A percentile compares a stretch with the other conserved stretches of the same genome.
These are phyloP conservation scores for Acheta domesticus DNA, from an alignment of 2,888 invertebrate genomes.

Conservation along the genomic window DNA sequence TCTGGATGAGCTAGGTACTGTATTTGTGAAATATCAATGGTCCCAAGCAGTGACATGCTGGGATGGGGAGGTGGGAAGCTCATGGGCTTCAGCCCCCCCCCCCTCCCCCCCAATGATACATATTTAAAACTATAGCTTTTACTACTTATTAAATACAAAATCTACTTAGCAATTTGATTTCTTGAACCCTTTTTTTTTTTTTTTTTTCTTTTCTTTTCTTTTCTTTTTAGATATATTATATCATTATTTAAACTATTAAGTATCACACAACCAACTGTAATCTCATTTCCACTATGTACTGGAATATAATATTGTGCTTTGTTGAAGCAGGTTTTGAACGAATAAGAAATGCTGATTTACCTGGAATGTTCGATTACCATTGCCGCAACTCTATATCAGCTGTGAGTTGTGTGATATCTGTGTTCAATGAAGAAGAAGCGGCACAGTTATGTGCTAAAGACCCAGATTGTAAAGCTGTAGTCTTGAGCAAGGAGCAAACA, in stretches of 20 bases:
- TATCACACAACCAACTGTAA: too few species aligned
- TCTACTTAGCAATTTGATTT: not conserved
- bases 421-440: slow-evolving; percentile 36
- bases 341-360: slow-evolving; percentile 35
- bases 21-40: not conserved
- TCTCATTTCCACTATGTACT: too few species aligned
- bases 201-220: too few species aligned
- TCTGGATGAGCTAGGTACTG: not conserved
- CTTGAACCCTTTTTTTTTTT: too few species aligned
- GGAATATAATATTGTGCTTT: not conserved
- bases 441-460: slow-evolving; percentile 34
- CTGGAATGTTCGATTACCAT: slow-evolving; percentile 36
- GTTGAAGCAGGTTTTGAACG: slow-evolving; percentile 33
- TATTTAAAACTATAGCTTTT: too few species aligned
- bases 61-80: too few species aligned
- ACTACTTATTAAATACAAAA: not conserved
- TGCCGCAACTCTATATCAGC: slow-evolving; percentile 35
- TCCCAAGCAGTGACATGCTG: too few species aligned
- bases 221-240: too few species aligned
- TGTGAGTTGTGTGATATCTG: slow-evolving; percentile 36
- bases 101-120: too few species aligned
- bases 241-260: too few species aligned
- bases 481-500: slow-evolving; percentile 35
- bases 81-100: too few species aligned
- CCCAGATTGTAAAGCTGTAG: slow-evolving; percentile 35